phyloP scores from a whole-genome alignment of 1,140 invertebrate species.

The Cyclina sinensis region DNA sequence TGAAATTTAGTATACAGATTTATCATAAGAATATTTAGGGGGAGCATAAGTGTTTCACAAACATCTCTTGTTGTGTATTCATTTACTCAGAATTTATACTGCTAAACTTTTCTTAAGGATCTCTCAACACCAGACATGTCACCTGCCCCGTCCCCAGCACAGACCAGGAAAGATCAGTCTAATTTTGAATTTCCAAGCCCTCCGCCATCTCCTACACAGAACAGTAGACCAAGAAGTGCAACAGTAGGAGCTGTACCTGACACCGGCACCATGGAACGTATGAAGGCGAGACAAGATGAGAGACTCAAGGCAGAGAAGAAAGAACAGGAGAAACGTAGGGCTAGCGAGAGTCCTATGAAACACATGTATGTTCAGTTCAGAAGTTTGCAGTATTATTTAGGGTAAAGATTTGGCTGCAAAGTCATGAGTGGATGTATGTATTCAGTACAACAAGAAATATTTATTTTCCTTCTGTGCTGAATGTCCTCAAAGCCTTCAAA shows the following conservation, averaged over 20 bases:
- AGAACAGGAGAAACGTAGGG: conserved; percentile 50
- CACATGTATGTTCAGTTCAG: conserved; percentile 79
- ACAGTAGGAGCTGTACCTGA: conserved; percentile 81
- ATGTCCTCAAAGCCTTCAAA: too few species aligned
- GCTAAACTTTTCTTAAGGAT: conserved; percentile 47
- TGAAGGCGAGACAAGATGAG: conserved; percentile 51
- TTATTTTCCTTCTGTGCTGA: too few species aligned
- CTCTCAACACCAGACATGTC: conserved; percentile 79
- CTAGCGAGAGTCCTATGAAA: conserved; percentile 79
- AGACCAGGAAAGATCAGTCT: conserved; percentile 70
- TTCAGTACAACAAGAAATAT: too few species aligned
- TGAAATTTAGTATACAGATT: too few species aligned
- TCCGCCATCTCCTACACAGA: conserved; percentile 74
- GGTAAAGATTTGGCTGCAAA: background rate
- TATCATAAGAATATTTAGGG: too few species aligned
- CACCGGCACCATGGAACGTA: conserved; percentile 49
- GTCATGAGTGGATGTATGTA: too few species aligned
- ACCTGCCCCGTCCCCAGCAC: conserved; percentile 79
- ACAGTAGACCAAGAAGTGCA: conserved; percentile 80
- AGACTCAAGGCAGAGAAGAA: conserved; percentile 70
- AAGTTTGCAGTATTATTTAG: background rate
- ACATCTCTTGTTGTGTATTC: too few species aligned
- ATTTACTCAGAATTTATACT: background rate
- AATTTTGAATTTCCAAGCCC: conserved; percentile 79
- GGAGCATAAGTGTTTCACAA: too few species aligned